Base-by-base conservation (phyloP, 2,113 vertebrate genomes). In the Rostratula benghalensis region DNA sequence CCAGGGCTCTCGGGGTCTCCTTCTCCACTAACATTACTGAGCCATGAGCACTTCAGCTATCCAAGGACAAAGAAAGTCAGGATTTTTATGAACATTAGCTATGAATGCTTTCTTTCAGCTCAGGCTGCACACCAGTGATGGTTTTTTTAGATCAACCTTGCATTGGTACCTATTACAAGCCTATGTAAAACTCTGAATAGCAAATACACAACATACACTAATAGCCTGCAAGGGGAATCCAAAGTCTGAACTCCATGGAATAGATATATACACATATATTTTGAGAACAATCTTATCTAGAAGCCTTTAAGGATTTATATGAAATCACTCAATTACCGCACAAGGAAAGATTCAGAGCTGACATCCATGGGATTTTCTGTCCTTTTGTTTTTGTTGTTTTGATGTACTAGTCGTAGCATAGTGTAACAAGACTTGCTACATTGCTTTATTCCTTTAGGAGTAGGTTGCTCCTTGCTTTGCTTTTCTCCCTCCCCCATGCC, bases 401-500 rank as follows among this genome's bases (percentile, higher is more conserved):
- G 74, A 68, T 91, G 24, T 50, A 50, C 45, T 20, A 8, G 57
- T 33, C 64, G 53, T 84, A 93, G 94, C 92, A 79, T 39, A 71
- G 61, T 60, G 80, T 50, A 84, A 93, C n/a, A 93, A 68, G 57
- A 71, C 50, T 68, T 93, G 70, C 45, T 65, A 82, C 70, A 56
- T n/a, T n/a, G 46, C 35, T 90, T 63, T 94, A 91, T 94, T 78
- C 83, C 76, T 94, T 74, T 11, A 85, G 75, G 78, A 88, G 77
- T 35, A 87, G 77, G 82, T 39, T 92, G 88, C 48, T 95, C 82
- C 45, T n/a, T 69, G 69, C 67, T 67, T 67, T 46, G 48, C 83
- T 71, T 23, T 81, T 63, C 63, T 93, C 76, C 93, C 94, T 93
- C 85, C 89, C 33, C 74, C 92, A 68, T 95, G 77, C 77, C 77